These are phyloP conservation scores for Strigamia transsilvanica DNA, from an alignment of 2,888 invertebrate genomes.

Conservation along the genomic window DNA sequence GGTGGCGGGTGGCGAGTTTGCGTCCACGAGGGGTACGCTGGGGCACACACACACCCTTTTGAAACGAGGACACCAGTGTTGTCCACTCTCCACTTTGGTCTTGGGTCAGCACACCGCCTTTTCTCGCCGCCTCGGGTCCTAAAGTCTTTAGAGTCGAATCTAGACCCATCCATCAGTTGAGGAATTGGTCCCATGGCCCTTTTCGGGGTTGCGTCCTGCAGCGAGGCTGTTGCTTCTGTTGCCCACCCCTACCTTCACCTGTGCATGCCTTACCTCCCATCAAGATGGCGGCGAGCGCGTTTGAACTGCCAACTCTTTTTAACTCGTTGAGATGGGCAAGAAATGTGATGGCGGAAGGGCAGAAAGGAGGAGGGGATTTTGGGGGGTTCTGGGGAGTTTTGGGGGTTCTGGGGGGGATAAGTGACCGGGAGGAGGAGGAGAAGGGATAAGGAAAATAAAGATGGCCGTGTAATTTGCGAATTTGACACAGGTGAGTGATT, in stretches of 20 bases:
- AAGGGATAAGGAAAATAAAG: no score
- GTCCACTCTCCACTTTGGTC: slow-evolving; percentile 36
- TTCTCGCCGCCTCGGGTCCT: slow-evolving; percentile 36
- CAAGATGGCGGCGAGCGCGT: slow-evolving; percentile 14
- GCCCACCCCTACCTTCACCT: slow-evolving; percentile 29
- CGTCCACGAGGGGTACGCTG: background rate
- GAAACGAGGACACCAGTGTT: slow-evolving; percentile 36
- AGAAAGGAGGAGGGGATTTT: background rate
- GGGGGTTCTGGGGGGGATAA: background rate
- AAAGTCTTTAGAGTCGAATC: slow-evolving; percentile 28
- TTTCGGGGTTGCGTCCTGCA: slow-evolving; percentile 18
- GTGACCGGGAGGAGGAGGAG: background rate
- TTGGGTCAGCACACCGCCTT: slow-evolving; percentile 42
- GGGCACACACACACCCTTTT: slow-evolving; percentile 36
- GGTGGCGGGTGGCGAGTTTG: background rate
- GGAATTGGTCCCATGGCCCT: slow-evolving; percentile 36
- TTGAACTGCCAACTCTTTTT: slow-evolving; percentile 9
- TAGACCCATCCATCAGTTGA: slow-evolving; percentile 36
- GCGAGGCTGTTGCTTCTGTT: slow-evolving; percentile 37
- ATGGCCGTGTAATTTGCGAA: slow-evolving; percentile 26
- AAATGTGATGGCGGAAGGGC: background rate
- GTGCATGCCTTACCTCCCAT: slow-evolving; percentile 42
- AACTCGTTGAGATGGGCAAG: background rate
- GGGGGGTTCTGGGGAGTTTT: background rate
- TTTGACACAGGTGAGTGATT: slow-evolving; percentile 25